Percentiles rank a stretch among this genome's conserved stretches.
Evolutionary conservation across 2,888 invertebrate genomes (phyloP).

Genomic region (Tyria jacobaeae): DNA sequence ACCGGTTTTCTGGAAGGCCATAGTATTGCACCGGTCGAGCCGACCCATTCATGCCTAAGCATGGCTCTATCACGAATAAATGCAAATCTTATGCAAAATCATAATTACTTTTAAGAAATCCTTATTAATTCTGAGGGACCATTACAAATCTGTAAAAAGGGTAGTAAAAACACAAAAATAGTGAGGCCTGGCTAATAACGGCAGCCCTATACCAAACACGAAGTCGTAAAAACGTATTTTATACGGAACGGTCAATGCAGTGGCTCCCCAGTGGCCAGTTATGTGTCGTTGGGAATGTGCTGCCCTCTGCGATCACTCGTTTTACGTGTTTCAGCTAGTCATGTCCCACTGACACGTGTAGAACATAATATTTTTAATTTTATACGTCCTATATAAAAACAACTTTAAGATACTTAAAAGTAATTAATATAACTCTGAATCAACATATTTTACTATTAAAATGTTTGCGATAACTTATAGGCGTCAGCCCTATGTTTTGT

Average conservation of each 20-base stretch:
- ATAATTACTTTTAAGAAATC: no score
- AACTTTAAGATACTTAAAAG: background rate
- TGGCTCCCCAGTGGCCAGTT: conserved; percentile 65
- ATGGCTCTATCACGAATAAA: no score
- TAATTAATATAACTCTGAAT: no score
- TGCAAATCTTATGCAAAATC: no score
- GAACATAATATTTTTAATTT: conserved; percentile 5
- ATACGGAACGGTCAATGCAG: conserved; percentile 63
- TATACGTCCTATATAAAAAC: background rate
- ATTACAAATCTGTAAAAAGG: no score
- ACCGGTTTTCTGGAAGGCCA: no score
- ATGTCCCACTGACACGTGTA: conserved; percentile 29
- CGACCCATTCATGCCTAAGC: no score
- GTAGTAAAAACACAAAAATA: background rate
- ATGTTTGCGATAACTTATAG: no score
- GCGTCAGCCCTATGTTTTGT: no score
- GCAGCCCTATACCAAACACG: conserved; percentile 39
- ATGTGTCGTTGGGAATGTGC: conserved; percentile 51
- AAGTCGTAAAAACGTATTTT: conserved; percentile 70
- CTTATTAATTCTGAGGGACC: no score
- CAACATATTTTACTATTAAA: no score
- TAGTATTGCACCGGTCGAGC: no score
- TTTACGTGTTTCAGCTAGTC: conserved; percentile 43
- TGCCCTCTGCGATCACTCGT: conserved; percentile 46
- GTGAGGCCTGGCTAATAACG: background rate